Evolutionary conservation across 2,888 invertebrate genomes (phyloP), one percentile per base, ranked within the genome.

Genomic region (Candidula unifasciata): DNA sequence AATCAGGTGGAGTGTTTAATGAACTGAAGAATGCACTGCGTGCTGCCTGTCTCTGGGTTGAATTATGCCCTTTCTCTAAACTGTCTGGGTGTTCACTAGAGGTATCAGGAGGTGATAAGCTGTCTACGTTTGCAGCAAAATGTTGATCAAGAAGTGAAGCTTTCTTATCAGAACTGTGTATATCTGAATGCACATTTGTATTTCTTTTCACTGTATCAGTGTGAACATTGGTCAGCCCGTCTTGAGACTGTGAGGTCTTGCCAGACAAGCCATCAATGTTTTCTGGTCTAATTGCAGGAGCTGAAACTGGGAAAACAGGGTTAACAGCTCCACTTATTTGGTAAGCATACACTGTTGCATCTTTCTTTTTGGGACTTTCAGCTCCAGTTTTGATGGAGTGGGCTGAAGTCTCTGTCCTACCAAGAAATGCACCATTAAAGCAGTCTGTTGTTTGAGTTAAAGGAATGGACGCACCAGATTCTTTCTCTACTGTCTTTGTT

Each of bases 1-100:
- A 89, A 27, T 89, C 88, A 0, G 88, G 88, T 24, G 91, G 90
- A 52, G 90, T 88, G 44, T 88, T 88, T 64, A 90, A 77, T 44
- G 91, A 89, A 87, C 90, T 90, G 79, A 90, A 91, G 83, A 91
- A 90, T 52, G 88, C 90, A 64, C 88, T 89, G 35, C 91, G 85
- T 3, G 90, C 91, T 78, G 89, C 89, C 77, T 85, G 87, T 84
- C 89, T 90, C 68, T 89, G 88, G 73, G 60, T 87, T 52, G 86
- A 81, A 2, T 71, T n/a, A 52, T 79, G 73, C 10, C 16, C 71
- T 66, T 74, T 76, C 52, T 76, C 76, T 76, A 35, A 57, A 71
- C 71, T 57, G 88, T 73, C 84, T 83, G 81, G 60, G 27, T 30
- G 5, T 21, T 30, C 54, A 44, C 33, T 71, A 6, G 6, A 5